These are phyloP conservation scores for Pogonocherus hispidulus DNA, from an alignment of 2,888 invertebrate species.

Conservation along the genomic window DNA sequence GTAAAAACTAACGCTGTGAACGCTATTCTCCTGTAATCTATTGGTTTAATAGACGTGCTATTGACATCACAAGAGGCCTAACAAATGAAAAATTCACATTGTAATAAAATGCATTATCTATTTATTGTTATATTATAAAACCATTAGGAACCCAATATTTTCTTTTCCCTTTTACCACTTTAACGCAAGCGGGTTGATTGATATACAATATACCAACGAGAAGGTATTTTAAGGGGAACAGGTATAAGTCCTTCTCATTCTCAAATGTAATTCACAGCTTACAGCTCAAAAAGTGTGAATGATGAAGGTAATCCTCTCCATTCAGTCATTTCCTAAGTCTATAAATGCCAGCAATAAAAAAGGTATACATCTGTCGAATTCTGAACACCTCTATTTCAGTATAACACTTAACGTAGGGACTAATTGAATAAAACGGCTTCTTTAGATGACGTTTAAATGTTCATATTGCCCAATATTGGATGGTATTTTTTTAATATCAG, in stretches of 20 bases:
- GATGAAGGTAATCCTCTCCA: constrained; percentile 13
- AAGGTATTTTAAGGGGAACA: constrained; percentile 12
- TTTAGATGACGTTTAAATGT: background rate
- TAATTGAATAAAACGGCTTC: constrained; percentile 7
- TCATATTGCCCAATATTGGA: background rate
- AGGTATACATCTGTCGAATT: background rate
- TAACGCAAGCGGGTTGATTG: constrained; percentile 6
- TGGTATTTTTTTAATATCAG: no score
- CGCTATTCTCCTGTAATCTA: no score
- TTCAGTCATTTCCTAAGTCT: constrained; percentile 15
- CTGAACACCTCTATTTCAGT: background rate
- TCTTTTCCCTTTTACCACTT: constrained; percentile 6
- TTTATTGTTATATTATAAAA: constrained; percentile 25
- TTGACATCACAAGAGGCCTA: background rate
- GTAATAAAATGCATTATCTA: constrained; percentile 5
- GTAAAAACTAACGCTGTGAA: no score
- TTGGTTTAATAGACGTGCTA: no score
- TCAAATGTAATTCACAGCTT: constrained; percentile 14
- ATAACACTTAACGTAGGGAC: background rate
- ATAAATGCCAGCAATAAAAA: constrained; percentile 14
- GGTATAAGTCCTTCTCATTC: constrained; percentile 9
- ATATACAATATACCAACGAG: constrained; percentile 16
- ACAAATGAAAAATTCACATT: constrained; percentile 1
- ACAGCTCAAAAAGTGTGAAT: constrained; percentile 26
- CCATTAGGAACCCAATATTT: constrained; percentile 22